Percentiles rank a stretch among this genome's conserved stretches.
Conservation (phyloP, 2,888 invertebrate species). For the Teleiodes luculella region DNA sequence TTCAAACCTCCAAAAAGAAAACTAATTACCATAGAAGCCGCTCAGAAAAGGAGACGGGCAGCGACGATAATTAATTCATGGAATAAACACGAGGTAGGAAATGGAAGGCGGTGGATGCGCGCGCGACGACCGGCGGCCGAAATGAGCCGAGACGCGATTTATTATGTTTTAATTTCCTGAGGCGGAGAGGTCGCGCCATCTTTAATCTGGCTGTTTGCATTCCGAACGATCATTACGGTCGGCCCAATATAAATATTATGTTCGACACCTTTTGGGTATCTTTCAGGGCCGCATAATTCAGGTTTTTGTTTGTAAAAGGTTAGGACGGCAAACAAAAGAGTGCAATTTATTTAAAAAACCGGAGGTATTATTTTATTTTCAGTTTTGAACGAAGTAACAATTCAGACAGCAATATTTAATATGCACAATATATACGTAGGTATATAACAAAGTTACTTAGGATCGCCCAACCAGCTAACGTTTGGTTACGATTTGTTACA, state of each 20-base stretch:
- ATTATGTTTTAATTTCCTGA: conserved; percentile 13
- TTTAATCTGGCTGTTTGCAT: conserved; percentile 8
- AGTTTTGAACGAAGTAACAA: no score
- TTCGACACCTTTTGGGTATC: background rate
- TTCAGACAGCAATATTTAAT: no score
- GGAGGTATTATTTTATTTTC: no score
- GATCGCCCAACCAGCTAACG: no score
- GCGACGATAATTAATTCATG: background rate
- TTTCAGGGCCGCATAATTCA: background rate
- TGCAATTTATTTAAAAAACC: no score
- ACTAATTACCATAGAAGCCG: no score
- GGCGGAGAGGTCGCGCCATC: background rate
- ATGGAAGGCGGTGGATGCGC: conserved; percentile 25
- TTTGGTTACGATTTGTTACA: no score
- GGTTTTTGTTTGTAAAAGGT: no score
- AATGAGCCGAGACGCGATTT: conserved; percentile 17
- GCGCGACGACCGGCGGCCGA: conserved; percentile 28
- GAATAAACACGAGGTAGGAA: background rate
- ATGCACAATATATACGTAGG: no score
- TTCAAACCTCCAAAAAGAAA: no score
- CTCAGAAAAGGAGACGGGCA: background rate
- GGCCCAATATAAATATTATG: background rate
- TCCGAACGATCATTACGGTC: background rate
- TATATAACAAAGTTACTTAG: no score
- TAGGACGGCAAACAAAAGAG: no score